Base-by-base conservation (phyloP, 2,797 vertebrate species). In the Fundulus diaphanus region DNA sequence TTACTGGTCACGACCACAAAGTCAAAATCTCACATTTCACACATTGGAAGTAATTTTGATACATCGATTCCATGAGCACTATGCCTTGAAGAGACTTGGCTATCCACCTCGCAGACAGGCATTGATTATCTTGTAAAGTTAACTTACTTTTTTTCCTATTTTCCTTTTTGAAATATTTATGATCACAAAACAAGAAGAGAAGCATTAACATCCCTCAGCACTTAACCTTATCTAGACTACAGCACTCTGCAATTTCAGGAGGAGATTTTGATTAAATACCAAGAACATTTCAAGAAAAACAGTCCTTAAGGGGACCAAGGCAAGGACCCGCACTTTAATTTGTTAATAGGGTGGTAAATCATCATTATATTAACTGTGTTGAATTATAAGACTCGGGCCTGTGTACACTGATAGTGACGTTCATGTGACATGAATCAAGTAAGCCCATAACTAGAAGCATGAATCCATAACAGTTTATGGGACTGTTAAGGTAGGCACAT, bases 181-280 rank as follows among this genome's bases (percentile, higher is more conserved):
- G 87, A 87, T 89, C 90, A 81, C 85, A 83, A 83, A 89, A 88
- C 87, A 88, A 84, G 88, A 86, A 71, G 80, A 92, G 57, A 84
- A 87, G 82, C 85, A 83, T 87, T 77, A 78, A 85, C 80, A 88
- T 89, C 87, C 86, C 87, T 81, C 56, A 84, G 87, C 86, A 91
- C 88, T 93, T 92, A 88, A 92, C 90, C 92, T 90, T 87, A 82
- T 88, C 86, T 67, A 33, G 46, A 81, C 87, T 63, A 27, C 74
- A 68, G 83, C 85, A 85, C 84, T 85, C 81, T 74, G 80, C 84
- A 84, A 91, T 93, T 89, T 93, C 87, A 88, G 85, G 77, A 86
- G 88, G 83, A 85, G 73, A 87, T 92, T 93, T 92, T 92, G 92
- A 93, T 93, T 91, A 92, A 92, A 92, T 89, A 87, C 86, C 82